Conservation (phyloP, 2,888 invertebrate genomes). For the Romanomermis culicivorax region DNA sequence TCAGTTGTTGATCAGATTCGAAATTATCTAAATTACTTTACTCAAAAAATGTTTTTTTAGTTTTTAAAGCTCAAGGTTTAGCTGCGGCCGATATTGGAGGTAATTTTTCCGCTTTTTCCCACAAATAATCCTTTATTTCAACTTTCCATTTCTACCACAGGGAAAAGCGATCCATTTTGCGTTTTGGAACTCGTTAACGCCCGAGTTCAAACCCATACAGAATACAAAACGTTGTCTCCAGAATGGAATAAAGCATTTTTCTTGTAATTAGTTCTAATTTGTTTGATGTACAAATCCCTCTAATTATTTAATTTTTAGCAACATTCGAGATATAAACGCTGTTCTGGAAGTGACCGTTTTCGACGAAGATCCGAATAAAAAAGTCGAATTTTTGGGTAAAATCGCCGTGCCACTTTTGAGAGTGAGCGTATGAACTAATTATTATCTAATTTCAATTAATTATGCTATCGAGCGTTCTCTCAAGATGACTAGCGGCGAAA, state of each 20-base stretch:
- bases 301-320: constrained; percentile 36
- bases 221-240: constrained; percentile 85
- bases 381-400: constrained; percentile 76
- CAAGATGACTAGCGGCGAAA: constrained; percentile 64
- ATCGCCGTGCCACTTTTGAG: constrained; percentile 59
- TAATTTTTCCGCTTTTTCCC: neutral
- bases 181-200: constrained; percentile 83
- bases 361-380: constrained; percentile 92
- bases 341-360: constrained; percentile 81
- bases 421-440: constrained; percentile 21
- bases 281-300: constrained; percentile 5
- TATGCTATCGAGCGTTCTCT: neutral
- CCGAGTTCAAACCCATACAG: constrained; percentile 86
- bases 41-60: no score
- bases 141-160: constrained; percentile 13
- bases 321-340: constrained; percentile 64
- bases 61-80: constrained; percentile 55
- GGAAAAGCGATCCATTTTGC: constrained; percentile 91
- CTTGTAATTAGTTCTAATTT: constrained; percentile 64
- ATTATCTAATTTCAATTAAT: neutral
- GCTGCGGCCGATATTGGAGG: constrained; percentile 87
- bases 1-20: no score
- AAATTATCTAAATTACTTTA: no score
- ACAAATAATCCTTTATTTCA: no score
- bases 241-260: constrained; percentile 97